phyloP scores from a whole-genome alignment of 2,888 invertebrate species.

The Sminthurinus aureus region DNA sequence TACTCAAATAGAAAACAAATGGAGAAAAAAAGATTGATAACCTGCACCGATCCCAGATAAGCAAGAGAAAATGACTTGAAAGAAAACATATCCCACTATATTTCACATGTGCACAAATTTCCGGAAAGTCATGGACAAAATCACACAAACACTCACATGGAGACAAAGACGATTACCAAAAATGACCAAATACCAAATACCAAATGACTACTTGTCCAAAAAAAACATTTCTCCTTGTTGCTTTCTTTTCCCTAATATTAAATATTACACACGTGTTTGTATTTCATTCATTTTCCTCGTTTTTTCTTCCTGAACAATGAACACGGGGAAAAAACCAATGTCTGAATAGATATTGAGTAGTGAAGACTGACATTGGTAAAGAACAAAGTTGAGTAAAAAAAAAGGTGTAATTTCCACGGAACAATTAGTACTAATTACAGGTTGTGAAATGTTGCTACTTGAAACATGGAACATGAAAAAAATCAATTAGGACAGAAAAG shows the following conservation, averaged over 20 bases:
- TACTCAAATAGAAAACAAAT: not conserved
- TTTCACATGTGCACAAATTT: not conserved
- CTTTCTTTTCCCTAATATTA: too few relatives aligned
- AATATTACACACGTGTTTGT: too few relatives aligned
- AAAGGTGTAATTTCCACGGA: not conserved
- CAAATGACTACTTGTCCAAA: not conserved
- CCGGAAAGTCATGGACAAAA: not conserved
- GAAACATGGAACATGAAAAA: not conserved
- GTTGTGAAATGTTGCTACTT: not conserved
- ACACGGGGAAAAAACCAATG: too few relatives aligned
- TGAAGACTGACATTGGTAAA: not conserved
- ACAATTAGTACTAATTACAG: constrained; percentile 14
- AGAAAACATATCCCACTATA: not conserved
- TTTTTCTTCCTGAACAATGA: too few relatives aligned
- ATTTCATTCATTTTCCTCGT: too few relatives aligned
- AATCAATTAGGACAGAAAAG: constrained; percentile 5
- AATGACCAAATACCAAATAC: not conserved
- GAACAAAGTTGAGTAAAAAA: not conserved
- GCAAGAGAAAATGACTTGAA: not conserved
- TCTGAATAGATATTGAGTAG: not conserved
- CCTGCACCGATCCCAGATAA: not conserved
- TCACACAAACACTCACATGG: too few relatives aligned
- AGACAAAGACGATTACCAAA: too few relatives aligned
- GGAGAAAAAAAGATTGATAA: not conserved
- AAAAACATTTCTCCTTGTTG: not conserved